Evolutionary conservation across 2,888 invertebrate genomes (phyloP).

Genomic region (Polydrusus cervinus): DNA sequence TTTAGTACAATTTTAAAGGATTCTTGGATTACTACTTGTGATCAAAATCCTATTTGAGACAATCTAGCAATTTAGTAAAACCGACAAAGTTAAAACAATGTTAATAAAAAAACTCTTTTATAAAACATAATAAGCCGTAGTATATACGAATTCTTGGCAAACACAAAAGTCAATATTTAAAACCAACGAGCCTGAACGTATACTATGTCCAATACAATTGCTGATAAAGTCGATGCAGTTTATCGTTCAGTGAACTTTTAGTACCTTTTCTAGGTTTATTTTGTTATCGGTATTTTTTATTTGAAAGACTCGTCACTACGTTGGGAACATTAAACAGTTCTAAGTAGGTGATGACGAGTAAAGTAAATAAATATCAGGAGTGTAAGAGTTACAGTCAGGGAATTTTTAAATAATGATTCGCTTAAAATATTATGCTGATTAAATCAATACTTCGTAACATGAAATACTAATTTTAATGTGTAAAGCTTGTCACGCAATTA

Average conservation of each 20-base stretch:
- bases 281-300: conserved; percentile 17
- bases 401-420: no score
- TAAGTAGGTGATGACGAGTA: neutral
- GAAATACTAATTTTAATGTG: no score
- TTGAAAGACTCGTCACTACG: conserved; percentile 10
- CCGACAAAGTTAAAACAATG: no score
- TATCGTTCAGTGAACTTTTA: conserved; percentile 38
- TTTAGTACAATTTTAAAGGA: no score
- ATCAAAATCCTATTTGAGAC: no score
- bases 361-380: neutral
- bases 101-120: neutral
- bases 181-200: conserved; percentile 8
- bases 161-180: conserved; percentile 13
- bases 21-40: no score
- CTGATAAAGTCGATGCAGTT: conserved; percentile 20
- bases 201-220: conserved; percentile 8
- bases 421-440: no score
- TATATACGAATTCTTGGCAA: neutral
- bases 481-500: no score
- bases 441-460: no score
- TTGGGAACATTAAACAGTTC: neutral
- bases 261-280: conserved; percentile 29
- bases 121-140: neutral
- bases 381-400: neutral
- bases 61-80: no score